A percentile compares a stretch with the other conserved stretches of the same genome.
Conservation (phyloP, 2,888 invertebrate genomes). For the Aphodius sticticus region DNA sequence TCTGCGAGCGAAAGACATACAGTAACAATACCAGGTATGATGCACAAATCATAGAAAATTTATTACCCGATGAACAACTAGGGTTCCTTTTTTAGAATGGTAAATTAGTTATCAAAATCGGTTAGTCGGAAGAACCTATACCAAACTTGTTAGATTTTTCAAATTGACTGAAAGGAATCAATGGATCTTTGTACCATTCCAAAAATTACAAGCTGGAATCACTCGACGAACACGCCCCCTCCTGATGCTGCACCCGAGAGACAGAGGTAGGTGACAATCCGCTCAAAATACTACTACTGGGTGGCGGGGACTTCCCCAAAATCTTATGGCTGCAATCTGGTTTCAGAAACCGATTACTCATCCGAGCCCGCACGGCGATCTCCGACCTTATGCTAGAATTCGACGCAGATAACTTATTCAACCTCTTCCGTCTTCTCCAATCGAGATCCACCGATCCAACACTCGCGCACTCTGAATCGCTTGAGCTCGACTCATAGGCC, state of each 20-base stretch:
- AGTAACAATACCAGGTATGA: neutral
- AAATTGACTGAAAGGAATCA: neutral
- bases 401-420: constrained; percentile 56
- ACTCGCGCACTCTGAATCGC: constrained; percentile 61
- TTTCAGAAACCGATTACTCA: constrained; percentile 37
- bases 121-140: neutral
- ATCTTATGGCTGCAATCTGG: constrained; percentile 49
- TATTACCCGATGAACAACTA: too few species aligned
- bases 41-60: neutral
- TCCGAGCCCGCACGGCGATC: constrained; percentile 48
- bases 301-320: constrained; percentile 63
- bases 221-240: constrained; percentile 31
- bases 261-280: constrained; percentile 64
- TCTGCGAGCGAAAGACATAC: neutral
- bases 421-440: constrained; percentile 56
- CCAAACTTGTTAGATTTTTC: neutral
- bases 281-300: constrained; percentile 65
- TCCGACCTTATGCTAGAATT: constrained; percentile 59
- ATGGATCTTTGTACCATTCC: neutral
- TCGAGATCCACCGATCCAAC: constrained; percentile 59
- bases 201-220: constrained; percentile 57
- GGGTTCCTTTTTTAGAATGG: neutral
- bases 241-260: constrained; percentile 52
- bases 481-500: constrained; percentile 64
- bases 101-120: neutral